Evolutionary conservation across 2,888 invertebrate species (phyloP).

Genomic region (Hirtodrosophila duncani): DNA sequence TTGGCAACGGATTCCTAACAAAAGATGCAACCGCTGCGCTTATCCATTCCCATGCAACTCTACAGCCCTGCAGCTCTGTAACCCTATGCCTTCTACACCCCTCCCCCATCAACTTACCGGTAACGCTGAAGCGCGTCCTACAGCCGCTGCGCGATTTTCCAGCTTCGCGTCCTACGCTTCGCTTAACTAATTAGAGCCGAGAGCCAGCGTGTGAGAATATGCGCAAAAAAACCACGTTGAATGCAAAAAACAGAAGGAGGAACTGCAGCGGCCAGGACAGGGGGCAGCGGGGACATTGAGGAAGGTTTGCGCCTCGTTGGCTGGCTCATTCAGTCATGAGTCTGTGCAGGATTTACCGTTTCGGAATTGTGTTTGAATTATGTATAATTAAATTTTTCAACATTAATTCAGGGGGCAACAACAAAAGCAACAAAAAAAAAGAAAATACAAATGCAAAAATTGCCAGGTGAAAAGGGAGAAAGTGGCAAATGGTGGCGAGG

Average conservation of each 20-base stretch:
- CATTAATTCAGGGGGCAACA: slow-evolving; percentile 53
- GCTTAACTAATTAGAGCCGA: slow-evolving; percentile 64
- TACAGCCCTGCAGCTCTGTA: too few species aligned
- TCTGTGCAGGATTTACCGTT: slow-evolving; percentile 41
- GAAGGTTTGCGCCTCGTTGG: slow-evolving; percentile 19
- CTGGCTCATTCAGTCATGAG: slow-evolving; percentile 45
- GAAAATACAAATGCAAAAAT: background rate
- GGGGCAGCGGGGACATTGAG: background rate
- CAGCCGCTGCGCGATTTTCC: too few species aligned
- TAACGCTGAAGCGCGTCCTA: too few species aligned
- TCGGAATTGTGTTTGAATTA: slow-evolving; percentile 59
- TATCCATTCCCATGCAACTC: background rate
- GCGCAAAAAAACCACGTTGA: slow-evolving; percentile 19
- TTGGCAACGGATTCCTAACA: slow-evolving; percentile 53
- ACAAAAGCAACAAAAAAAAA: slow-evolving; percentile 21
- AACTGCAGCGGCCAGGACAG: background rate
- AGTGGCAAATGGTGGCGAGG: background rate
- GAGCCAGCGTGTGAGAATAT: slow-evolving; percentile 42
- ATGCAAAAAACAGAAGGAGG: background rate
- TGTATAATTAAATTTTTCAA: slow-evolving; percentile 67
- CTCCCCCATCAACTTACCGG: slow-evolving; percentile 2
- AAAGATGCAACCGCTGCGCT: slow-evolving; percentile 54
- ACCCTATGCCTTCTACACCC: too few species aligned
- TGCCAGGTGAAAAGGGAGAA: background rate
- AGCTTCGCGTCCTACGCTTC: slow-evolving; percentile 50